Conservation (phyloP, 2,113 vertebrate species). For the Notothenia rossii region DNA sequence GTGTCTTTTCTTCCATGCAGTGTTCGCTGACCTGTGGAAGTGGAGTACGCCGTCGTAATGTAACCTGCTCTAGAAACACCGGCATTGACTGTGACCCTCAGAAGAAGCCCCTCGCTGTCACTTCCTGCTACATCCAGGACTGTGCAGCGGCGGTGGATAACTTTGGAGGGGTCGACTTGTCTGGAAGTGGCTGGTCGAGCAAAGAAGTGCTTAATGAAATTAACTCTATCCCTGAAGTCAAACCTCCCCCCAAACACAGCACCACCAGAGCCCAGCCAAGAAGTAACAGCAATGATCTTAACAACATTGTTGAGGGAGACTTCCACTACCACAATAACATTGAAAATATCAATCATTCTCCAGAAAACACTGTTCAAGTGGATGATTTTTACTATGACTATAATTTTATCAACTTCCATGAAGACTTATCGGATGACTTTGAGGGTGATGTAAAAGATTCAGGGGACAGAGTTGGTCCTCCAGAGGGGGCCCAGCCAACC, state of each 20-base stretch:
- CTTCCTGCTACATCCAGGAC: conserved; percentile 71
- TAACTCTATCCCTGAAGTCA: conserved; percentile 76
- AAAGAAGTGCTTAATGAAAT: conserved; percentile 90
- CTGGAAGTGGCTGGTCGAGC: conserved; percentile 91
- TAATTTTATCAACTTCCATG: conserved; percentile 97
- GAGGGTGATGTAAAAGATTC: conserved; percentile 49
- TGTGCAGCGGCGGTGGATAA: conserved; percentile 77
- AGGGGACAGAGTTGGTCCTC: conserved; percentile 23
- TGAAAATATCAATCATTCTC: conserved; percentile 67
- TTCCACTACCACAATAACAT: conserved; percentile 78
- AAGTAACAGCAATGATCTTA: conserved; percentile 56
- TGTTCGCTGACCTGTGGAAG: conserved; percentile 90
- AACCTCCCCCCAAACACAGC: conserved; percentile 40
- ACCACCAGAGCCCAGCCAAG: conserved; percentile 61
- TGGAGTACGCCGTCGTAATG: conserved; percentile 81
- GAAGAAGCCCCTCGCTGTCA: conserved; percentile 71
- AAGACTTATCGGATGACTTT: conserved; percentile 88
- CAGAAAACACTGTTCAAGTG: conserved; percentile 81
- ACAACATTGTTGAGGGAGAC: conserved; percentile 80
- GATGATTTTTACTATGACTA: conserved; percentile 99
- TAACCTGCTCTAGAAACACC: conserved; percentile 86
- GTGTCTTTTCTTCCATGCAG: conserved; percentile 71
- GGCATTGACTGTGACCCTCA: conserved; percentile 81
- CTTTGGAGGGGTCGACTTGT: conserved; percentile 81
- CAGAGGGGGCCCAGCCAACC: conserved; percentile 37